These are phyloP conservation scores for Chouioia cunea DNA, from an alignment of 2,888 invertebrate genomes.

Conservation along the genomic window DNA sequence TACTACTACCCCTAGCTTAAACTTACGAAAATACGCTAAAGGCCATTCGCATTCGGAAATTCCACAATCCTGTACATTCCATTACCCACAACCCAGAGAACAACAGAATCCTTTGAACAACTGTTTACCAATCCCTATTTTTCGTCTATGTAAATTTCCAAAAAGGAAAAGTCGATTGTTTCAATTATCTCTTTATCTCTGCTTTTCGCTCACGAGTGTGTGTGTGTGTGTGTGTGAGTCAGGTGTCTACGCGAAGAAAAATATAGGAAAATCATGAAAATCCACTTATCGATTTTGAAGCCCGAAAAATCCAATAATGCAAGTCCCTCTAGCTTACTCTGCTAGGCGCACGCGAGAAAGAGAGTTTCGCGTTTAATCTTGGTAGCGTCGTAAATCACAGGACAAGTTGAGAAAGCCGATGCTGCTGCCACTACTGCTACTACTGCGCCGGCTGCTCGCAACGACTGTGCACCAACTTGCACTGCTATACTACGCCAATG, in stretches of 20 bases:
- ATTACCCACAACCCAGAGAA: too few relatives aligned
- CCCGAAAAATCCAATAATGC: conserved; percentile 50
- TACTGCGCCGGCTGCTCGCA: conserved; percentile 59
- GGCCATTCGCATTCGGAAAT: too few relatives aligned
- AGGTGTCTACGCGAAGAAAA: too few relatives aligned
- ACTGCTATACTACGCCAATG: too few relatives aligned
- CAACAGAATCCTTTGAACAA: too few relatives aligned
- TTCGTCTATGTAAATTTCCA: too few relatives aligned
- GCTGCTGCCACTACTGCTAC: conserved; percentile 52
- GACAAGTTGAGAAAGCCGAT: conserved; percentile 57
- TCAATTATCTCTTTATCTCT: too few relatives aligned
- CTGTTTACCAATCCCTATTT: too few relatives aligned
- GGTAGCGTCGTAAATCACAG: conserved; percentile 58
- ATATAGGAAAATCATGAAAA: conserved; percentile 39
- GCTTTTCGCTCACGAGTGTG: not conserved
- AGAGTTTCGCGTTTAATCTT: conserved; percentile 39
- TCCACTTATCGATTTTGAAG: conserved; percentile 29
- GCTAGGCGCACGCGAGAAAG: conserved; percentile 1
- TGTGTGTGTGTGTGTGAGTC: conserved; percentile 30
- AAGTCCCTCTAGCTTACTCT: conserved; percentile 9
- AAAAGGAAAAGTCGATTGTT: too few relatives aligned
- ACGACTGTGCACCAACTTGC: conserved; percentile 50
- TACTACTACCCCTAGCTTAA: too few relatives aligned
- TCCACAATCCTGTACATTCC: too few relatives aligned
- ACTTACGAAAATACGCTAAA: too few relatives aligned